Conservation (phyloP, 2,113 vertebrate genomes). For the Malurus cyaneus region DNA sequence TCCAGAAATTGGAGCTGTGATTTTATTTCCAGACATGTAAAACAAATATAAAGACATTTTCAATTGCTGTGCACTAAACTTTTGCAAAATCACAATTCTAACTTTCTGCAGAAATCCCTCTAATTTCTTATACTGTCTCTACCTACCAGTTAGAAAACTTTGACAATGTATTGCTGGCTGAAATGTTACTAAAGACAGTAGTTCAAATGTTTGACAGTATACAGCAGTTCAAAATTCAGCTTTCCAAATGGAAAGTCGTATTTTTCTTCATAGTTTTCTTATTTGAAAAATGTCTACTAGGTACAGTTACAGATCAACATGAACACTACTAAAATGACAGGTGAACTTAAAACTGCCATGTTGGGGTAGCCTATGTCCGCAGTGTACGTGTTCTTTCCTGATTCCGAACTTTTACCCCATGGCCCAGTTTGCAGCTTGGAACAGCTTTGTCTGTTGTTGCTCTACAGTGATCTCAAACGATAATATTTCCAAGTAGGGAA, state of each 20-base stretch:
- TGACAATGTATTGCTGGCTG: background rate
- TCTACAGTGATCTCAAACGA: background rate
- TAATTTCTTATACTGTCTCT: background rate
- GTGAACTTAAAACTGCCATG: background rate
- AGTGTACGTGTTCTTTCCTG: fast-evolving
- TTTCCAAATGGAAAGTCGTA: background rate
- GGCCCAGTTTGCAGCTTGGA: background rate
- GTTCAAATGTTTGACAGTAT: background rate
- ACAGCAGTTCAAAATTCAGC: background rate
- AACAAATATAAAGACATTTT: background rate
- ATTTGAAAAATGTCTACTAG: background rate
- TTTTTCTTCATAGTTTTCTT: background rate
- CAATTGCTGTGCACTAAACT: background rate
- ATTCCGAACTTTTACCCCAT: background rate
- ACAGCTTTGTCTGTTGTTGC: background rate
- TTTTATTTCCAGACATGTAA: background rate
- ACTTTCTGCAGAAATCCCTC: background rate
- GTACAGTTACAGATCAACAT: background rate
- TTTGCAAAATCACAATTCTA: background rate
- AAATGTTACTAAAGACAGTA: background rate
- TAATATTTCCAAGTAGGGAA: slow-evolving; percentile 55
- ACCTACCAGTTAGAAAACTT: background rate
- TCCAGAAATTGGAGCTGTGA: background rate
- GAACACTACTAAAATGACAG: background rate
- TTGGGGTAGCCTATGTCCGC: background rate